These are phyloP conservation scores for Ceratina japonica DNA, from an alignment of 1,140 invertebrate species.

Conservation along the genomic window DNA sequence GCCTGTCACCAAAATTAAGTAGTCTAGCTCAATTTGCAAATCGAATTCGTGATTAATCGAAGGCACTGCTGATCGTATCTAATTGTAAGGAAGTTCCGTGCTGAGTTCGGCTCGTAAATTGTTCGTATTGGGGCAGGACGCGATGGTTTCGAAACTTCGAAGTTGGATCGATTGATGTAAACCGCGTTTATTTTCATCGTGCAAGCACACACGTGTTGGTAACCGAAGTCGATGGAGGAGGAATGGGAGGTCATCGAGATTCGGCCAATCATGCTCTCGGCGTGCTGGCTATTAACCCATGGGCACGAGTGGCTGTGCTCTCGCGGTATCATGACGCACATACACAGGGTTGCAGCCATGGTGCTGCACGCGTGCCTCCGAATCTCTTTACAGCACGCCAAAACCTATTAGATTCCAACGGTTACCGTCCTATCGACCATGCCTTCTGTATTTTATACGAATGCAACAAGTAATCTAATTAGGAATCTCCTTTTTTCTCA, in stretches of 20 bases:
- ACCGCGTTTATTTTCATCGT: constrained; percentile 22
- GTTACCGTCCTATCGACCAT: too few relatives aligned
- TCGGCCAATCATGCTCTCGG: constrained; percentile 48
- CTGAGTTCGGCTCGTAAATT: background rate
- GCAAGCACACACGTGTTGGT: background rate
- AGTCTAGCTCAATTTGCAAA: too few relatives aligned
- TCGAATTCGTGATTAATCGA: background rate
- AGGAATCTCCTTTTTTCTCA: too few relatives aligned
- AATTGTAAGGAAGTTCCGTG: background rate
- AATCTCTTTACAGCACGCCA: too few relatives aligned
- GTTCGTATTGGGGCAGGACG: background rate
- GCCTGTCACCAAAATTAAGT: too few relatives aligned
- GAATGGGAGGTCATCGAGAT: constrained; percentile 34
- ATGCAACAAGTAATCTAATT: too few relatives aligned
- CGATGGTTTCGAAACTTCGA: background rate
- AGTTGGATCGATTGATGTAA: constrained; percentile 6
- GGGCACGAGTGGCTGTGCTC: constrained; percentile 3
- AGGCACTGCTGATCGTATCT: background rate
- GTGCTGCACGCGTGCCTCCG: too few relatives aligned
- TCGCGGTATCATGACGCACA: too few relatives aligned
- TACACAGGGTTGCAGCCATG: too few relatives aligned
- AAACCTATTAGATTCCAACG: too few relatives aligned
- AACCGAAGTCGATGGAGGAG: constrained; percentile 27
- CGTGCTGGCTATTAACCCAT: constrained; percentile 46
- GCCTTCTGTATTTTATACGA: too few relatives aligned